Evolutionary conservation across 1,140 invertebrate species (phyloP), one percentile per base, ranked within the genome.

Genomic region (Ptiloglossa arizonensis): DNA sequence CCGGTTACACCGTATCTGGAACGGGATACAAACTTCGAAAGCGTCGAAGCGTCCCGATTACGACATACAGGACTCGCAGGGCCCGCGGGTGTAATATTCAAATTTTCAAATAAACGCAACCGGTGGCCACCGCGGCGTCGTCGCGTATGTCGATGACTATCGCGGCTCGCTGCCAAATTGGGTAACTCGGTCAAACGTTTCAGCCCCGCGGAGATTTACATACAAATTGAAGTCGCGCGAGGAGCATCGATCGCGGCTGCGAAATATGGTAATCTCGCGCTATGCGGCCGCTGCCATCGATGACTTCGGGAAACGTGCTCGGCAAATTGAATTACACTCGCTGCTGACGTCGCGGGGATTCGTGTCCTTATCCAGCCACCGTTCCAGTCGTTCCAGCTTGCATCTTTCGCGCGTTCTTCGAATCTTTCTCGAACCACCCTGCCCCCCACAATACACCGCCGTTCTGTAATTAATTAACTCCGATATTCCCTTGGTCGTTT

Each of bases 211-310:
- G 8, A 24, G 13, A 81, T 81, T 79, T 73, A 27, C 64, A 79
- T 81, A 68, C 64, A 79, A 79, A 79, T 82, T 82, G 64, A 79
- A 68, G 48, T 50, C n/a, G 38, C 50, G 57, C 59, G 63, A 35
- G 52, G 19, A 19, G 57, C 46, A 64, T 62, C 68, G 59, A 64
- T 63, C 59, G 32, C 32, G 5, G 17, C 52, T 56, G 48, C 73
- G 48, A 78, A 57, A 63, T 78, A 78, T 78, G 75, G 68, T 77
- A 77, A 77, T 71, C 46, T 29, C 24, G 24, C 44, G 44, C 29
- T 32, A 48, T 8, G 57, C 48, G 32, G 54, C 35, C 27, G 56
- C 41, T 41, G 67, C 38, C 74, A 69, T 71, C 68, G 64, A 69
- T 69, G 75, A 78, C 68, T 71, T 71, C 35, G 48, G 74, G 15